These are phyloP conservation scores for Trochalopteron elliotii DNA, from an alignment of 2,113 vertebrate species.

Conservation along the genomic window DNA sequence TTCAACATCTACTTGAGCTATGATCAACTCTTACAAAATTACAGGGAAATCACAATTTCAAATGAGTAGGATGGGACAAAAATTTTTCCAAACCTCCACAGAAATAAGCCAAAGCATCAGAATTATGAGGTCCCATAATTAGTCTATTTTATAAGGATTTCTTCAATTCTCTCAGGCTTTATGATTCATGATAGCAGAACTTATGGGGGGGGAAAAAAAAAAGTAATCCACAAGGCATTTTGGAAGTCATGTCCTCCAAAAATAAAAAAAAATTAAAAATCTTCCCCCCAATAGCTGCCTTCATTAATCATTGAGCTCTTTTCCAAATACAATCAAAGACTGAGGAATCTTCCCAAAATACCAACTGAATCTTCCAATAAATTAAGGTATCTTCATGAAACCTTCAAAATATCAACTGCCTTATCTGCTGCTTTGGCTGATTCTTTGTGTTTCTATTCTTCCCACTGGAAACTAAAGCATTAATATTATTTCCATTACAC, in stretches of 20 bases:
- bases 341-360: not conserved
- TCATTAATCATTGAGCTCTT: not conserved
- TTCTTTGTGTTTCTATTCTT: not conserved
- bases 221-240: not conserved
- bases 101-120: conserved; percentile 23
- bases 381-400: not conserved
- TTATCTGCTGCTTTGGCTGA: conserved; percentile 3
- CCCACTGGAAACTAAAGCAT: not conserved
- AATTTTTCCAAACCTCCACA: not conserved
- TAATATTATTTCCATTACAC: not conserved
- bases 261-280: not conserved
- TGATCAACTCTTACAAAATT: not conserved
- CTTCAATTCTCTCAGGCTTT: not conserved
- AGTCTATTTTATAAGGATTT: not conserved
- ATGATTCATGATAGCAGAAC: not conserved
- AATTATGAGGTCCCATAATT: not conserved
- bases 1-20: not conserved
- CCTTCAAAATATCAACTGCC: not conserved
- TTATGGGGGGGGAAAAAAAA: not conserved
- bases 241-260: not conserved
- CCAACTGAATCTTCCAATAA: not conserved
- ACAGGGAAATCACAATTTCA: not conserved
- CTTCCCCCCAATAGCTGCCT: not conserved
- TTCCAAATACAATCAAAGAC: not conserved
- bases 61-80: not conserved